phyloP scores from a whole-genome alignment of 2,113 vertebrate genomes.

The Terrapene triunguis region DNA sequence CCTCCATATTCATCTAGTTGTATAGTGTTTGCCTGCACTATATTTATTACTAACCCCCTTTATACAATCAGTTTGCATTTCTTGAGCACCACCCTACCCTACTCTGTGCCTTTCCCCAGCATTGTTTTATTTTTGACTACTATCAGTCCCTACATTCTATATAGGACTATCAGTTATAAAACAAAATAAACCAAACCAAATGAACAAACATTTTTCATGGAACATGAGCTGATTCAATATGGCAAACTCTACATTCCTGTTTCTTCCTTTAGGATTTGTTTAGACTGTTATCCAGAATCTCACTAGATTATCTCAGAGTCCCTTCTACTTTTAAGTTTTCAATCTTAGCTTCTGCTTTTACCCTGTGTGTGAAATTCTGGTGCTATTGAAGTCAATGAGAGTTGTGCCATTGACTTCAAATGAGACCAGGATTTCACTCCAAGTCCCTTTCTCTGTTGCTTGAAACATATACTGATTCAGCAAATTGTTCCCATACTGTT shows the following conservation, averaged over 20 bases:
- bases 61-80: rapidly evolving
- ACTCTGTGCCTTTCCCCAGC: background rate
- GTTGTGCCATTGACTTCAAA: background rate
- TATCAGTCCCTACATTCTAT: background rate
- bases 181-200: background rate
- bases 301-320: background rate
- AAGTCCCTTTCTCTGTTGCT: background rate
- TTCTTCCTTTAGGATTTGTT: background rate
- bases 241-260: background rate
- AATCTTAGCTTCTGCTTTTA: background rate
- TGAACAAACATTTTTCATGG: background rate
- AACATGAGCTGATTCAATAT: background rate
- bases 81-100: background rate
- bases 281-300: background rate
- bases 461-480: background rate
- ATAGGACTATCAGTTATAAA: background rate
- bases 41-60: background rate
- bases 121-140: background rate
- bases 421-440: background rate
- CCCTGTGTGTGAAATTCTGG: background rate
- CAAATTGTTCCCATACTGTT: background rate
- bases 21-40: background rate
- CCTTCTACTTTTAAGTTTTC: background rate
- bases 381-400: background rate
- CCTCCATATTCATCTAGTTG: background rate